Percentiles rank a stretch among this genome's conserved stretches.
Evolutionary conservation across 2,797 vertebrate genomes (phyloP).

Genomic region (Melanotaenia pygmaea): DNA sequence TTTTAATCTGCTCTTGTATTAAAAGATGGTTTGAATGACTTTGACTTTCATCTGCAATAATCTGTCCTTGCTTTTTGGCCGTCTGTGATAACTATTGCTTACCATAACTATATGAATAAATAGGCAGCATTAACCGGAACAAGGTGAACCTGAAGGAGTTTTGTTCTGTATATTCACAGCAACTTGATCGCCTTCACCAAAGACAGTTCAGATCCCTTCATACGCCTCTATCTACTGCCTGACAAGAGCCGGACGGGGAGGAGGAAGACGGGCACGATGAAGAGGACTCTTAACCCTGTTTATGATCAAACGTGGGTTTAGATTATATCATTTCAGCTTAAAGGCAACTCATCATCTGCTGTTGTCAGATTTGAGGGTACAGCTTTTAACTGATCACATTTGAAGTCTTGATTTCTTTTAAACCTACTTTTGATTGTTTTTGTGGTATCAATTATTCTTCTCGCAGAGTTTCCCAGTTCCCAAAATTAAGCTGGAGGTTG

Average conservation of each 20-base stretch:
- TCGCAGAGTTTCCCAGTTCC: neutral
- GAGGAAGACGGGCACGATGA: constrained; percentile 92
- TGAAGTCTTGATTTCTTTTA: neutral
- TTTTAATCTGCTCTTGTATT: neutral
- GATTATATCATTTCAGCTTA: neutral
- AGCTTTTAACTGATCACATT: no score
- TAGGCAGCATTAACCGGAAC: constrained; percentile 21
- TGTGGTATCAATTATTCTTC: neutral
- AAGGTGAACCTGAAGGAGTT: constrained; percentile 39
- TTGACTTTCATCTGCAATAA: neutral
- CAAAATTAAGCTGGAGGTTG: neutral
- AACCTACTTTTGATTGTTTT: constrained; percentile 5
- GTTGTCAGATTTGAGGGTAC: neutral
- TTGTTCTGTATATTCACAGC: constrained; percentile 76
- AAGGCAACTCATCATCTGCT: neutral
- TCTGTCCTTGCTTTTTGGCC: neutral
- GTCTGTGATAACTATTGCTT: neutral
- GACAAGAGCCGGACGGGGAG: constrained; percentile 94
- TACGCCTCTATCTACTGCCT: constrained; percentile 94
- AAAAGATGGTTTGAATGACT: constrained; percentile 1
- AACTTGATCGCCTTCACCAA: constrained; percentile 95
- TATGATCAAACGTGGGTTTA: constrained; percentile 93
- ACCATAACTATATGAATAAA: constrained; percentile 4
- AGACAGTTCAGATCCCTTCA: constrained; percentile 93
- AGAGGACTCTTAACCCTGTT: constrained; percentile 93